These are phyloP conservation scores for Paralinhomoeus sp. DNA, from an alignment of 2,888 invertebrate genomes.

Conservation along the genomic window DNA sequence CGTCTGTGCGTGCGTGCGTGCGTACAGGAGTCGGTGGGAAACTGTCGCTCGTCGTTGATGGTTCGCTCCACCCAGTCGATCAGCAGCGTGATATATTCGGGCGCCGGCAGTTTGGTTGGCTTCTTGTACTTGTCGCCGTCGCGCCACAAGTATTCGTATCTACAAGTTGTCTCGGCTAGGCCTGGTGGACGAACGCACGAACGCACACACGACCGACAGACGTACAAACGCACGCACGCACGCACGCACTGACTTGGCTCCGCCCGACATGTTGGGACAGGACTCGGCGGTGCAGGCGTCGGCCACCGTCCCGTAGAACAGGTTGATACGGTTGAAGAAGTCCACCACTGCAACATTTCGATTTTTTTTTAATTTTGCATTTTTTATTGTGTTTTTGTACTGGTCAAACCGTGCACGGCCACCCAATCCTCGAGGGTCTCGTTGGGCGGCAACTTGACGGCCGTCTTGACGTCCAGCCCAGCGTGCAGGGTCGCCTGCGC, in stretches of 20 bases:
- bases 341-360: constrained; percentile 59
- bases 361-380: neutral
- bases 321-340: constrained; percentile 73
- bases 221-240: too few relatives aligned
- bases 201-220: neutral
- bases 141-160: constrained; percentile 70
- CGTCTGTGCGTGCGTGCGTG: too few relatives aligned
- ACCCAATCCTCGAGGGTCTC: constrained; percentile 75
- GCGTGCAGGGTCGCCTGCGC: constrained; percentile 70
- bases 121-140: constrained; percentile 47
- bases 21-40: constrained; percentile 52
- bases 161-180: too few relatives aligned
- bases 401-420: constrained; percentile 56
- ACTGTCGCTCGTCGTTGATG: constrained; percentile 63
- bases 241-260: constrained; percentile 37
- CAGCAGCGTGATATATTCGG: constrained; percentile 52
- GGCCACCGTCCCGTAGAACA: constrained; percentile 57
- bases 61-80: constrained; percentile 80
- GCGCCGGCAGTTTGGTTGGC: constrained; percentile 56
- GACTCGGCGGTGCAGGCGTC: constrained; percentile 57
- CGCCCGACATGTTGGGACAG: constrained; percentile 74
- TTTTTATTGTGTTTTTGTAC: neutral
- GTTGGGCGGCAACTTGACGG: constrained; percentile 50
- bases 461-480: constrained; percentile 55
- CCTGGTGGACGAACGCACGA: constrained; percentile 1